These are phyloP conservation scores for Clunio marinus DNA, from an alignment of 2,888 invertebrate genomes.

Conservation along the genomic window DNA sequence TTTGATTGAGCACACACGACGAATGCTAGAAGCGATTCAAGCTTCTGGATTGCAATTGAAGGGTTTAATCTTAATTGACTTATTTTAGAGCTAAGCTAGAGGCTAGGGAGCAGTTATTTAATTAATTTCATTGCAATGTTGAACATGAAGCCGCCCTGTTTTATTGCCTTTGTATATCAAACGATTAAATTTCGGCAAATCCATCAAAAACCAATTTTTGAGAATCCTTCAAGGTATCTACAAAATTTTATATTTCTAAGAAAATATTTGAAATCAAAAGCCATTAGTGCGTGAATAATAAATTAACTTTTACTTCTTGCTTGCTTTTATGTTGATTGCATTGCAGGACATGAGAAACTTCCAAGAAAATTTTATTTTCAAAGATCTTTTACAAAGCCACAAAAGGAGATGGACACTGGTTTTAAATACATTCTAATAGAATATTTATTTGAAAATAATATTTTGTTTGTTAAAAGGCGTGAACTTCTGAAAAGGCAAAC, in stretches of 20 bases:
- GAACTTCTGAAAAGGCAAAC: slow-evolving; percentile 17
- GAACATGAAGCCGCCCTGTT: neutral
- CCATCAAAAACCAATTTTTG: neutral
- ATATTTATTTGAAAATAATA: slow-evolving; percentile 37
- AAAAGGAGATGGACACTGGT: neutral
- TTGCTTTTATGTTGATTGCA: neutral
- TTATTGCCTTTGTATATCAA: neutral
- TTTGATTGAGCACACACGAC: slow-evolving; percentile 20
- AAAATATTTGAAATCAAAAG: neutral
- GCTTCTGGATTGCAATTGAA: slow-evolving; percentile 22
- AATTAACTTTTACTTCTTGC: slow-evolving; percentile 9
- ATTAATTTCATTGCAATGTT: neutral
- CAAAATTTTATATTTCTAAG: neutral
- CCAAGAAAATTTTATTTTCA: neutral
- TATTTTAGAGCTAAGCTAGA: neutral
- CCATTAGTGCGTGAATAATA: slow-evolving; percentile 23
- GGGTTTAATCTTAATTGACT: neutral
- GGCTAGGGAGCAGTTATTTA: slow-evolving; percentile 11
- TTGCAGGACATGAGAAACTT: neutral
- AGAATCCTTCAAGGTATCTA: neutral
- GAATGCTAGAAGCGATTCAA: neutral
- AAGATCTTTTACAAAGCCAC: slow-evolving; percentile 5
- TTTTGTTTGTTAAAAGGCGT: slow-evolving; percentile 39
- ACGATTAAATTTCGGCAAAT: neutral
- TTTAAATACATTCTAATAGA: slow-evolving; percentile 28